Percentiles rank a stretch among this genome's conserved stretches.
Conservation (phyloP, 2,113 vertebrate species). For the Sardina pilchardus region DNA sequence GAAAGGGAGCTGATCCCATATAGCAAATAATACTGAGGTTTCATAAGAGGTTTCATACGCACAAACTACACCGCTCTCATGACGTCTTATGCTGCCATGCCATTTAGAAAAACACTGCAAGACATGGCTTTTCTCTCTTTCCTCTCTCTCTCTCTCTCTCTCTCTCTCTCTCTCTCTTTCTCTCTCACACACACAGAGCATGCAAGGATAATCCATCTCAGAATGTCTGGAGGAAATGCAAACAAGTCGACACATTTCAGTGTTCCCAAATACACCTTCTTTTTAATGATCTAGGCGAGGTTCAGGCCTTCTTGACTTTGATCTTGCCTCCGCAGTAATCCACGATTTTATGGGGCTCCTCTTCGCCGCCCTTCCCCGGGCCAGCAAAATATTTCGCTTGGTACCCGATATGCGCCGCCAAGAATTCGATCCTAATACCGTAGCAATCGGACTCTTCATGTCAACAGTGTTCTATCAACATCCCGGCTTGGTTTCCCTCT, state of each 20-base stretch:
- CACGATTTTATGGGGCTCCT: background rate
- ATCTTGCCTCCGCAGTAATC: background rate
- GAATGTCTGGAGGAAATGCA: background rate
- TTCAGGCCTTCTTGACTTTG: background rate
- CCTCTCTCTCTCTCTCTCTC: too few relatives aligned
- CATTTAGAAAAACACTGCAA: too few relatives aligned
- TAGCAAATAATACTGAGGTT: too few relatives aligned
- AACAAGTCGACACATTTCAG: background rate
- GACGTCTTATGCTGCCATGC: too few relatives aligned
- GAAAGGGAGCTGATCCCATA: too few relatives aligned
- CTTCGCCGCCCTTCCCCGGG: background rate
- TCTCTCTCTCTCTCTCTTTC: background rate
- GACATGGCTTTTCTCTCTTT: too few relatives aligned
- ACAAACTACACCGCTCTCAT: too few relatives aligned
- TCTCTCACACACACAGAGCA: background rate
- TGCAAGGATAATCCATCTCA: background rate
- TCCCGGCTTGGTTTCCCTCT: background rate
- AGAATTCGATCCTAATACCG: background rate
- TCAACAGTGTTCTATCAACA: background rate
- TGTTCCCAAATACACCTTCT: background rate
- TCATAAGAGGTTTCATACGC: too few relatives aligned
- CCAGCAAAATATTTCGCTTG: background rate
- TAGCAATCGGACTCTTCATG: background rate
- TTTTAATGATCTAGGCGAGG: background rate
- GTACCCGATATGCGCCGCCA: background rate